A percentile compares a stretch with the other conserved stretches of the same genome.
phyloP scores from a whole-genome alignment of 2,797 vertebrate genomes.

The Cuniculus paca region DNA sequence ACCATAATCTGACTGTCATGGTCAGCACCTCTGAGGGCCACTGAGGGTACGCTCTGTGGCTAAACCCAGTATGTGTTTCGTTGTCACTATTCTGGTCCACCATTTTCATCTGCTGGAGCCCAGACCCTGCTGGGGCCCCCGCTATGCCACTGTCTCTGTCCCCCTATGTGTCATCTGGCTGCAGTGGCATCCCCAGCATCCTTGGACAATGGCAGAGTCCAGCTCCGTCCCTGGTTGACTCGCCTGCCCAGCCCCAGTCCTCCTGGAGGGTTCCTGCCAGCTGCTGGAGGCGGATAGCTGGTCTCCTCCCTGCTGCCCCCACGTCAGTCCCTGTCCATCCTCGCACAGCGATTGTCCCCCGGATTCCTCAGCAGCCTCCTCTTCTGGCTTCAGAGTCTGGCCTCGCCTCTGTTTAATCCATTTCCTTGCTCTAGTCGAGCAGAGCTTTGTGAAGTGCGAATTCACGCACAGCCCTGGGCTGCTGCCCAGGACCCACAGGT shows the following conservation, averaged over 20 bases:
- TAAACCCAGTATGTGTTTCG: neutral
- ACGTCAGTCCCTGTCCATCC: neutral
- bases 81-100: neutral
- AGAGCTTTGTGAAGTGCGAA: neutral
- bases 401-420: neutral
- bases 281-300: neutral
- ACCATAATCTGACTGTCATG: fast-evolving
- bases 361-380: too few relatives aligned
- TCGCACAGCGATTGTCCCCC: fast-evolving
- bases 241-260: neutral
- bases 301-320: neutral
- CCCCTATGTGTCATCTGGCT: too few relatives aligned
- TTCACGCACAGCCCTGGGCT: neutral
- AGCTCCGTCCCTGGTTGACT: fast-evolving
- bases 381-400: neutral
- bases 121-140: too few relatives aligned
- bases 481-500: neutral
- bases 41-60: neutral
- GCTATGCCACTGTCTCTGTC: too few relatives aligned
- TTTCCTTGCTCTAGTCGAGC: neutral
- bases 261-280: neutral
- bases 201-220: too few relatives aligned
- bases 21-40: too few relatives aligned
- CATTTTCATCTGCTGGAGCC: neutral
- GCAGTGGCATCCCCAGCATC: neutral